Evolutionary conservation across 2,797 vertebrate species (phyloP), one percentile per base, ranked within the genome.

Genomic region (Galaxias olidus): DNA sequence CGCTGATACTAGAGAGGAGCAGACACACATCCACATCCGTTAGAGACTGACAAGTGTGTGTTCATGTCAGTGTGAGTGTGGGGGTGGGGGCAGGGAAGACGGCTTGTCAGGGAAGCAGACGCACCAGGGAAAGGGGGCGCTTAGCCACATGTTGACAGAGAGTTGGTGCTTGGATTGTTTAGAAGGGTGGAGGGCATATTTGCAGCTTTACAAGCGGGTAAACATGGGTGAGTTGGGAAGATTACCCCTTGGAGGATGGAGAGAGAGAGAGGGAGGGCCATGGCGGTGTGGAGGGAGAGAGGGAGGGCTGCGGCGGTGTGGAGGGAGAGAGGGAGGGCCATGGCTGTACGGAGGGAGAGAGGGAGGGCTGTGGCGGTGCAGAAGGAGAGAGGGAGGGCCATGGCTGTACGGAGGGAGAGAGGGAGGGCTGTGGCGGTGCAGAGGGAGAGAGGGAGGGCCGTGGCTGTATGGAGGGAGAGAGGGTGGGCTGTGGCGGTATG

Each of bases 1-100:
- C 58, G 64, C 76, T 58, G 64, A 63, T 49, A 65, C 43, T 50
- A 54, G 75, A 83, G 70, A 75, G 79, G 71, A 84, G 66, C 67
- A 70, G 70, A 17, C 73, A 83, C 65, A 61, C 19, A n/a, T 30
- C n/a, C 14, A 30, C 52, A 54, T 9, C 8, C 14, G 50, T 54
- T 12, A 40, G 30, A 30, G 30, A 30, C 30, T 30, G 30, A 30
- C 30, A 3, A 3, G 30, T 30, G 30, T 6, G 6, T 6, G 30
- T 30, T 2, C 6, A 6, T 30, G 30, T 30, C 3, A 3, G 30
- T 30, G 30, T 30, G 30, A 3, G 30, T 30, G 30, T 30, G 30
- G 2, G 30, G 2, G 30, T 30, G 20, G 56, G 2, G 5, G 41
- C 10, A 10, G 42, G 10, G 42, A 15, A 30, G 30, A 30, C 6